phyloP scores from a whole-genome alignment of 2,113 vertebrate genomes.

The Ardeotis arabs region DNA sequence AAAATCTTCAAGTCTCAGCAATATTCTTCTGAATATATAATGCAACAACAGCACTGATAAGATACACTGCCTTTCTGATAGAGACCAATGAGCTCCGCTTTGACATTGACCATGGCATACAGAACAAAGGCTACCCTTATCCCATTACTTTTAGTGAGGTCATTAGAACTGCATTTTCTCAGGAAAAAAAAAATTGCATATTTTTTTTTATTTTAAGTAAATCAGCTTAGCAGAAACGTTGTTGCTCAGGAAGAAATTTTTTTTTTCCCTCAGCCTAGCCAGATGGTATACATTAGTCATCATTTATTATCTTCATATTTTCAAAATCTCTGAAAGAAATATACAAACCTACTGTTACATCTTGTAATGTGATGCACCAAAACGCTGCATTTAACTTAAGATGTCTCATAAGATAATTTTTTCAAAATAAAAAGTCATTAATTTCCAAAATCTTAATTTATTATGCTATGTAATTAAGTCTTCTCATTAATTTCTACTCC shows the following conservation, averaged over 20 bases:
- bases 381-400: not conserved
- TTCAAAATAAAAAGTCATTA: not conserved
- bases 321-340: conserved; percentile 48
- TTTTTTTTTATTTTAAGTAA: conserved; percentile 17
- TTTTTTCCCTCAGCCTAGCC: not conserved
- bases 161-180: not conserved
- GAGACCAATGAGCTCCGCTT: not conserved
- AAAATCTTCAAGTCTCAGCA: not conserved
- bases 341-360: conserved; percentile 36
- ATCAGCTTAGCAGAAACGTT: conserved; percentile 26
- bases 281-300: conserved; percentile 70
- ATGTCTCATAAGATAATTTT: not conserved
- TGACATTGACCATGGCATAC: not conserved
- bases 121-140: not conserved
- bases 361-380: not conserved
- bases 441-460: not conserved
- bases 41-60: not conserved
- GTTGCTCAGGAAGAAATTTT: conserved; percentile 6
- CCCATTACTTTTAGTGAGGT: not conserved
- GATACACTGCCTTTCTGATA: not conserved
- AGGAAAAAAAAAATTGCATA: not conserved
- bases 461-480: not conserved
- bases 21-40: not conserved
- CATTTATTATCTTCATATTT: conserved; percentile 65
- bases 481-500: not conserved